Conservation (phyloP, 2,888 invertebrate species). For the Cheilosia impressa region DNA sequence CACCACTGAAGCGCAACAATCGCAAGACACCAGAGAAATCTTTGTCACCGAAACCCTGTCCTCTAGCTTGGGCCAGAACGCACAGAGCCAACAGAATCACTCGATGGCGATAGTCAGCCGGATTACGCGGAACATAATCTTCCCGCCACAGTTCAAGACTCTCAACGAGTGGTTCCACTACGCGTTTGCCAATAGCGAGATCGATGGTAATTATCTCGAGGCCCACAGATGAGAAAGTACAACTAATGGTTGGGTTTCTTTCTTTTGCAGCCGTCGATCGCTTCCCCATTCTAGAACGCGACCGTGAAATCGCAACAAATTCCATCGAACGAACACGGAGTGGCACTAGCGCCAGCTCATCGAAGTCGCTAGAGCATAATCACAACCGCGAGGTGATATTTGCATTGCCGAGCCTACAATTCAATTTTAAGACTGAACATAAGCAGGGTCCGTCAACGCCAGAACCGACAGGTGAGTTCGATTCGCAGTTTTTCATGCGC, state of each 20-base stretch:
- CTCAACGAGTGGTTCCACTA: slow-evolving; percentile 98
- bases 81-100: slow-evolving; percentile 89
- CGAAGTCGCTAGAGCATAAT: slow-evolving; percentile 90
- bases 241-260: slow-evolving; percentile 6
- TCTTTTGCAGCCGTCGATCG: slow-evolving; percentile 90
- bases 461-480: slow-evolving; percentile 85
- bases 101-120: slow-evolving; percentile 98
- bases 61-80: slow-evolving; percentile 92
- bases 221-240: neutral
- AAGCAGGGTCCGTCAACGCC: slow-evolving; percentile 90
- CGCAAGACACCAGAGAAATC: slow-evolving; percentile 89
- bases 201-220: slow-evolving; percentile 89
- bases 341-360: slow-evolving; percentile 82
- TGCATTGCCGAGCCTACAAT: slow-evolving; percentile 95
- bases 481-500: neutral
- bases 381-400: slow-evolving; percentile 98
- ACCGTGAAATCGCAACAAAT: slow-evolving; percentile 86
- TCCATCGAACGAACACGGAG: slow-evolving; percentile 85
- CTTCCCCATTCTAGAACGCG: slow-evolving; percentile 94
- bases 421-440: slow-evolving; percentile 97
- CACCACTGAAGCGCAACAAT: slow-evolving; percentile 96
- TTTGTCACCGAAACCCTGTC: slow-evolving; percentile 96
- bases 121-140: slow-evolving; percentile 94
- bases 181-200: slow-evolving; percentile 96
- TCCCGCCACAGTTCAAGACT: slow-evolving; percentile 97